These are phyloP conservation scores for Chrysolina americana DNA, from an alignment of 2,888 invertebrate species.

Conservation along the genomic window DNA sequence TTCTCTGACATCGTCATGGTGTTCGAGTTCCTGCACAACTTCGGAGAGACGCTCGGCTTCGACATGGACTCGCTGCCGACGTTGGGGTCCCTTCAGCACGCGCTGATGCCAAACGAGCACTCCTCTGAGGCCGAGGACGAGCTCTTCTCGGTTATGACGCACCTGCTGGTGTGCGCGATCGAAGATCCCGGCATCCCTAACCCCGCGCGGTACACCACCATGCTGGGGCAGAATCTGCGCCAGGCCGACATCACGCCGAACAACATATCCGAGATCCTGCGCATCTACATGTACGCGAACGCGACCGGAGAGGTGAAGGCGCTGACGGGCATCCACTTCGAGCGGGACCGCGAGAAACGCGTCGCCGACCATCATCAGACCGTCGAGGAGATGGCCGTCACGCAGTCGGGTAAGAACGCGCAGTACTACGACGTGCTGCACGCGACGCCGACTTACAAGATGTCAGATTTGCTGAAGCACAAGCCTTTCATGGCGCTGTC, in stretches of 20 bases:
- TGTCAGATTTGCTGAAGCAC: slow-evolving; percentile 85
- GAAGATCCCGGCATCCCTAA: slow-evolving; percentile 95
- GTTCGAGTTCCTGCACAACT: slow-evolving; percentile 97
- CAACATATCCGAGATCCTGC: slow-evolving; percentile 91
- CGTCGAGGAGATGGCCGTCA: slow-evolving; percentile 77
- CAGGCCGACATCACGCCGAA: slow-evolving; percentile 92
- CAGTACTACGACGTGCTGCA: slow-evolving; percentile 85
- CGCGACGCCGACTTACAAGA: slow-evolving; percentile 83
- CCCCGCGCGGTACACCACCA: slow-evolving; percentile 90
- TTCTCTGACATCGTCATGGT: slow-evolving; percentile 95
- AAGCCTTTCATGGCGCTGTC: slow-evolving; percentile 89
- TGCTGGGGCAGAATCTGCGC: slow-evolving; percentile 90
- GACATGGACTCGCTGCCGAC: slow-evolving; percentile 91
- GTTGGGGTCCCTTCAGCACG: slow-evolving; percentile 88
- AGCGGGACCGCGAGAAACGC: slow-evolving; percentile 84
- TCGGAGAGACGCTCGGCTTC: slow-evolving; percentile 94
- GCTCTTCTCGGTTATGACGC: slow-evolving; percentile 88
- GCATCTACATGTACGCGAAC: slow-evolving; percentile 92
- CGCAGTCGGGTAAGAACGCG: slow-evolving; percentile 81
- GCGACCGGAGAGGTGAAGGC: slow-evolving; percentile 90
- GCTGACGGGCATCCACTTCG: slow-evolving; percentile 84
- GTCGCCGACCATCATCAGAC: slow-evolving; percentile 88
- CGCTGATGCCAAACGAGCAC: slow-evolving; percentile 80
- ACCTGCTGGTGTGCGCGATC: slow-evolving; percentile 91
- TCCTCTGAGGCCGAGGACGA: slow-evolving; percentile 89